Evolutionary conservation across 2,888 invertebrate genomes (phyloP), one percentile per base, ranked within the genome.

Genomic region (Autographa pulchrina): DNA sequence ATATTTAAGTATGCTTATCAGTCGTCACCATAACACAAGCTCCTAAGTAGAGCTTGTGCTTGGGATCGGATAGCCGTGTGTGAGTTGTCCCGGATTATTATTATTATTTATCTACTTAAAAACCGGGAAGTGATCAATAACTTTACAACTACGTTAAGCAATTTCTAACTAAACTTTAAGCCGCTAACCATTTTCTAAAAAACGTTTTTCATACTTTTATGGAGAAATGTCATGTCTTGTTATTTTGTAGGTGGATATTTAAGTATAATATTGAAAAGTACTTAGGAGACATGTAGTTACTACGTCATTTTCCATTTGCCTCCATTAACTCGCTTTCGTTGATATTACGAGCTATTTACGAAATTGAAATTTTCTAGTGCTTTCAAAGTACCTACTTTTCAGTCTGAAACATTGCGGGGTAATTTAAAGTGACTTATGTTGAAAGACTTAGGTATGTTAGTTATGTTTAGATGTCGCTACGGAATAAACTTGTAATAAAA

Each of bases 271-370:
- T 43, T 43, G 43, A 43, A 43, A 43, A 16, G 6, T 43, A 43
- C 43, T 43, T 60, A 65, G 76, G n/a, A n/a, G n/a, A n/a, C n/a
- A 75, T 54, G 16, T 18, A 11, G 11, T 56, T 66, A 66, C 65
- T 72, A 72, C 64, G 58, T 58, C 65, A 72, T 64, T 59, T 64
- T 62, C 35, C 52, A 63, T 13, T 25, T 52, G 64, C 64, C 63
- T 56, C 56, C 32, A 38, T 65, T 60, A 59, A 64, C 43, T 43
- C 64, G 43, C 35, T 72, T 74, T 67, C 60, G 48, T 74, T 74
- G 67, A 74, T 78, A 67, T 68, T 78, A 68, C 31, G 62, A 78
- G 74, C 77, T 78, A 64, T 78, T 70, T 59, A 41, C 70, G 58
- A 65, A 74, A 77, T 78, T 78, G 78, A 77, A 78, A 64, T 64